Percentiles rank a stretch among this genome's conserved stretches.
Conservation (phyloP, 2,797 vertebrate species). For the Chrosomus eos region DNA sequence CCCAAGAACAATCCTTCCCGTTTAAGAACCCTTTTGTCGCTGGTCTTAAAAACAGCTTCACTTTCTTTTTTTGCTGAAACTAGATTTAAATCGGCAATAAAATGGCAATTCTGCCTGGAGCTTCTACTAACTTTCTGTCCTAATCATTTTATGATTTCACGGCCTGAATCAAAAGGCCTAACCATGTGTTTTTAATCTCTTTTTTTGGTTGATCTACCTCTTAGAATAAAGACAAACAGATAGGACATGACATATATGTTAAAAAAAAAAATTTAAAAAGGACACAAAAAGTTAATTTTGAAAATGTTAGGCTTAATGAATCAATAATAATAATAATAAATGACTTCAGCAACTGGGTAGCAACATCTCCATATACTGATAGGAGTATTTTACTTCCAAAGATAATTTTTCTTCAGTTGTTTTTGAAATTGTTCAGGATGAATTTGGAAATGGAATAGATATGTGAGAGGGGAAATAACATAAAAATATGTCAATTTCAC, state of each 20-base stretch:
- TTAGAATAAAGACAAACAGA: constrained; percentile 83
- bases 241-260: constrained; percentile 68
- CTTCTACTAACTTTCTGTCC: constrained; percentile 56
- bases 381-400: constrained; percentile 80
- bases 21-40: constrained; percentile 19
- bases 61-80: background rate
- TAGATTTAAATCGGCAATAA: constrained; percentile 44
- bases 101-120: constrained; percentile 35
- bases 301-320: constrained; percentile 60
- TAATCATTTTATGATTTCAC: constrained; percentile 62
- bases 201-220: constrained; percentile 95
- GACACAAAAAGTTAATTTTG: constrained; percentile 70
- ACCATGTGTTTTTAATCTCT: constrained; percentile 76
- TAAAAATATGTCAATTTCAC: constrained; percentile 58
- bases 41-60: constrained; percentile 20
- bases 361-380: constrained; percentile 87
- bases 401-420: constrained; percentile 75
- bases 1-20: constrained; percentile 9
- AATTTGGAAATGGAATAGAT: constrained; percentile 71
- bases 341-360: constrained; percentile 84
- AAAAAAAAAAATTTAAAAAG: constrained; percentile 64
- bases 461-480: constrained; percentile 60
- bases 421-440: constrained; percentile 67
- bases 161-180: constrained; percentile 70
- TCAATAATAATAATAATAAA: constrained; percentile 68